These are phyloP conservation scores for Vespertilio murinus DNA, from an alignment of 2,797 vertebrate genomes.

Conservation along the genomic window DNA sequence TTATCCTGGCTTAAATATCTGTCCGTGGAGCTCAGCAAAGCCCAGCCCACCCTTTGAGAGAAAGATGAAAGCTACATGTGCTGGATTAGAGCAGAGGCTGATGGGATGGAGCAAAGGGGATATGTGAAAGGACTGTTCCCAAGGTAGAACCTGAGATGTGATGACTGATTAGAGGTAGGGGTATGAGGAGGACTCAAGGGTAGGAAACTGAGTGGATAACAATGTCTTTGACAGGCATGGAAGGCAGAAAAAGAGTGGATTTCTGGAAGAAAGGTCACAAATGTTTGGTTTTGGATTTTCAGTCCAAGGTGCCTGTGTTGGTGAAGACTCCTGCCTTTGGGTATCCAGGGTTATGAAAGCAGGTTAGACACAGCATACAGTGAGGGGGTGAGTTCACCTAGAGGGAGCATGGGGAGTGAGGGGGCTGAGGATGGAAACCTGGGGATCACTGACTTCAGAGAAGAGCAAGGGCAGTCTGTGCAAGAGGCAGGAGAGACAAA, in stretches of 20 bases:
- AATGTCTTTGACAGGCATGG: neutral
- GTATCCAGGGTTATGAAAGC: neutral
- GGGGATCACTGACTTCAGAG: neutral
- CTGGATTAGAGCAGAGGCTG: neutral
- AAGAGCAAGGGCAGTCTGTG: neutral
- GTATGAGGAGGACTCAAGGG: neutral
- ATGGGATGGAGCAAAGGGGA: neutral
- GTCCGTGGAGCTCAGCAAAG: neutral
- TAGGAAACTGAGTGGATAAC: neutral
- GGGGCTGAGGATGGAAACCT: neutral
- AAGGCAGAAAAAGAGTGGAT: neutral
- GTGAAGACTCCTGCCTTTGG: neutral
- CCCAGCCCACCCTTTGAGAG: neutral
- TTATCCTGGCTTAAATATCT: neutral
- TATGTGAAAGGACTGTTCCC: neutral
- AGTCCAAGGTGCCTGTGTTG: neutral
- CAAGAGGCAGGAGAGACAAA: neutral
- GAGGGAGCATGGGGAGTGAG: neutral
- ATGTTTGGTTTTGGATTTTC: neutral
- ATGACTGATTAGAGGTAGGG: neutral
- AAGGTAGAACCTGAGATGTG: neutral
- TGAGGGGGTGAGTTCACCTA: neutral
- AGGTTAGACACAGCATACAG: neutral
- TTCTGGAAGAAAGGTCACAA: neutral
- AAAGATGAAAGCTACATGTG: neutral